Conservation (phyloP, 2,797 vertebrate genomes). For the Anguilla obscura region DNA sequence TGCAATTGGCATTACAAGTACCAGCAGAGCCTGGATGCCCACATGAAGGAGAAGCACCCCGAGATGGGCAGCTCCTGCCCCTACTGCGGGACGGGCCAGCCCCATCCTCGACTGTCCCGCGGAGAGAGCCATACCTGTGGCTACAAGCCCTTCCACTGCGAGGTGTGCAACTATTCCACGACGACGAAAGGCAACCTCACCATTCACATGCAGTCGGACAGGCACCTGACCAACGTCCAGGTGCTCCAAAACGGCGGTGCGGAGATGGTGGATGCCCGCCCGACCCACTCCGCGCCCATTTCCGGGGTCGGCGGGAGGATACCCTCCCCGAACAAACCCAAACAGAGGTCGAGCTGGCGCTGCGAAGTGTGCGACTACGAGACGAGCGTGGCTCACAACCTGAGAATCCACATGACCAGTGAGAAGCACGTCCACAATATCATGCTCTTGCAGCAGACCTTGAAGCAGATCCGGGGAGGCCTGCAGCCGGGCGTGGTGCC, state of each 20-base stretch:
- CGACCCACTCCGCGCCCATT: conserved; percentile 81
- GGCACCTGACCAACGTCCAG: conserved; percentile 99
- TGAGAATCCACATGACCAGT: conserved; percentile 98
- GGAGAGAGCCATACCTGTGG: conserved; percentile 99
- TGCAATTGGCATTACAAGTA: conserved; percentile 99
- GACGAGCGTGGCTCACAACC: conserved; percentile 94
- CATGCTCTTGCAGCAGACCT: conserved; percentile 98
- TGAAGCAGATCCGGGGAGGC: conserved; percentile 99
- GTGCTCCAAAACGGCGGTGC: conserved; percentile 92
- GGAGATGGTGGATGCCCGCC: conserved; percentile 77
- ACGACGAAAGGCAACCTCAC: conserved; percentile 99
- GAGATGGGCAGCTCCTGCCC: conserved; percentile 94
- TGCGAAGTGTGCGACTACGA: conserved; percentile 99
- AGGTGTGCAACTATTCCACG: conserved; percentile 99
- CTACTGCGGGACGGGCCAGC: conserved; percentile 97
- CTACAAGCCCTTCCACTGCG: conserved; percentile 99
- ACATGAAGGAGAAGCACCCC: conserved; percentile 99
- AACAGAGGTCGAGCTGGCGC: conserved; percentile 98
- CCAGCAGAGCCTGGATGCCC: conserved; percentile 98
- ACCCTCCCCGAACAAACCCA: conserved; percentile 95
- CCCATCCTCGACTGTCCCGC: conserved; percentile 95
- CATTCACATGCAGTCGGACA: conserved; percentile 99
- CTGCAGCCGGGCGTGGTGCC: conserved; percentile 94
- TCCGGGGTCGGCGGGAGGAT: conserved; percentile 83
- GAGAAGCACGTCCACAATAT: conserved; percentile 99